A percentile compares a stretch with the other conserved stretches of the same genome.
Conservation (phyloP, 2,888 invertebrate species). For the Lapara coniferarum region DNA sequence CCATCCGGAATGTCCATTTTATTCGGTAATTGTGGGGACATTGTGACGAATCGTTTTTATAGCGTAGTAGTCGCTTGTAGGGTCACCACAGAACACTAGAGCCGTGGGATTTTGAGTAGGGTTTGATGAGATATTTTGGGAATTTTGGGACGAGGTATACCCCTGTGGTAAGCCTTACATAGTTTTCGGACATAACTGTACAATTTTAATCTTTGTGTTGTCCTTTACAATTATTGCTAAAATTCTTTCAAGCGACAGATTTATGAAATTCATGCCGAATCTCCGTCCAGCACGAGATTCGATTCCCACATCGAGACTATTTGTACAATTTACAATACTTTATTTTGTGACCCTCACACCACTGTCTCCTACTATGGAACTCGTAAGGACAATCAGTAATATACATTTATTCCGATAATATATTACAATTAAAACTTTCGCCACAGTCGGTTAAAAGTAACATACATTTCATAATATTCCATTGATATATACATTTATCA, state of each 20-base stretch:
- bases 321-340: neutral
- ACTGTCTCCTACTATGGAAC: neutral
- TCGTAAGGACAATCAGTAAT: neutral
- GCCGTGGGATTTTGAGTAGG: neutral
- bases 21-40: conserved; percentile 15
- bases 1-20: conserved; percentile 1
- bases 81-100: too few species aligned
- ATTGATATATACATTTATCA: neutral
- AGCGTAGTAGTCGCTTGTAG: too few species aligned
- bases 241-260: too few species aligned
- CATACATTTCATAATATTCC: conserved; percentile 8
- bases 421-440: neutral
- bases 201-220: neutral
- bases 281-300: neutral
- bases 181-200: neutral
- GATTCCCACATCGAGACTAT: neutral
- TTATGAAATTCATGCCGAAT: too few species aligned
- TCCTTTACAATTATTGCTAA: too few species aligned
- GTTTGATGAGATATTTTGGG: neutral
- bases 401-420: neutral
- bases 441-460: too few species aligned
- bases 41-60: neutral
- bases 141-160: neutral
- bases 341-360: neutral
- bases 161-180: too few species aligned